Base-by-base conservation (phyloP, 2,888 invertebrate species). In the Cryptophagus acutangulus region DNA sequence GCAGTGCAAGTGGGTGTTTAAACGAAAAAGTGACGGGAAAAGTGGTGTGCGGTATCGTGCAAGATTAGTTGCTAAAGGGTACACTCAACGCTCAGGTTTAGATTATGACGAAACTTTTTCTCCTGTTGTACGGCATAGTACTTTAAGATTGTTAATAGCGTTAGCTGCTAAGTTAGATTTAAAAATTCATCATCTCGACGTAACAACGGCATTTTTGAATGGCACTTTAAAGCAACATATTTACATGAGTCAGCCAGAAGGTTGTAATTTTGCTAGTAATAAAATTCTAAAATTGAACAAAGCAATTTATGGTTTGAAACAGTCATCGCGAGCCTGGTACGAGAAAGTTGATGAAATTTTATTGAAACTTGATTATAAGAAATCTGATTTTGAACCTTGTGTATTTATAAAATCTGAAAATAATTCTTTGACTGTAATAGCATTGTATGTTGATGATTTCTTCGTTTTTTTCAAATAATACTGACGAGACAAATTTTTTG, bases 131-230 rank as follows among this genome's bases (percentile, higher is more conserved):
- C 36, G 37, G 24, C 40, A 43, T 31, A 38, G 46, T 12, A 53
- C 44, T 3, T 31, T 55, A 6, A 38, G 55, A 45, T 17, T 55
- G 9, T 43, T 58, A 28, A 38, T 57, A 26, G 55, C 52, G 2
- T 10, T 55, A 15, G 36, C 52, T 34, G 48, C 46, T 20, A 38
- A 55, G 28, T 35, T 49, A 17, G 33, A 46, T 29, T 41, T 54
- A 13, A 20, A 43, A 9, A 41, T 50, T 28, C 33, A 24, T 8
- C 52, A 56, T 41, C 24, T 52, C 17, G 52, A 52, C 43, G 50
- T 55, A 29, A 45, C 33, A 10, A 52, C 50, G 3, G 54, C 52
- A 13, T 55, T 55, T 39, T 40, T 56, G 17, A 49, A 55, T 34
- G 52, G 52, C 5, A 4, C 30, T 25, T 31, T 55, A 9, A 15